Conservation (phyloP, 2,113 vertebrate genomes). For the Neolamprologus ventralis region DNA sequence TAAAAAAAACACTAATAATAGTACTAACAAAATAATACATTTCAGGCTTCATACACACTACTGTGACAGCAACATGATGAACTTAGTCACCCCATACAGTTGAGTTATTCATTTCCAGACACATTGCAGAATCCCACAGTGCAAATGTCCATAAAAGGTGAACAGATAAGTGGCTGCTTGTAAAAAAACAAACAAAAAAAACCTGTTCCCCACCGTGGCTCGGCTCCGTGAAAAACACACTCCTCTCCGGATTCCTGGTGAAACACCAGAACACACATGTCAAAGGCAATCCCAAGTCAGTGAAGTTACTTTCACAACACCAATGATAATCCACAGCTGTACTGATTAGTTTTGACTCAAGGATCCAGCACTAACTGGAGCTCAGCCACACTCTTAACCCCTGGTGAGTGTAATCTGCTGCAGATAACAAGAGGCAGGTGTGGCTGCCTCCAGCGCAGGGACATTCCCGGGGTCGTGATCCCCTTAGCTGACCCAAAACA, state of each 20-base stretch:
- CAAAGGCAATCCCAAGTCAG: background rate
- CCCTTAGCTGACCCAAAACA: background rate
- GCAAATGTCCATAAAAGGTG: background rate
- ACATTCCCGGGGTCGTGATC: background rate
- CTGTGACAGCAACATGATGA: too few relatives aligned
- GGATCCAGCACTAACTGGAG: accelerated
- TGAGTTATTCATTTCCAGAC: too few relatives aligned
- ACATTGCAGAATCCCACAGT: too few relatives aligned
- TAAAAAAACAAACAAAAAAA: background rate
- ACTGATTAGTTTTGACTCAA: background rate
- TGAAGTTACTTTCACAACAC: background rate
- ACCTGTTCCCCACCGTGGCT: background rate
- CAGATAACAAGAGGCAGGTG: background rate
- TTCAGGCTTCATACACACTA: too few relatives aligned
- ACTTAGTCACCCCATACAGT: too few relatives aligned
- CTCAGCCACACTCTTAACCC: background rate
- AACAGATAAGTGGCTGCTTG: background rate
- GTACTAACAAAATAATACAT: too few relatives aligned
- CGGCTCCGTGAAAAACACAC: accelerated
- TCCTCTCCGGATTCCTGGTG: accelerated
- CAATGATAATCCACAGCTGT: background rate
- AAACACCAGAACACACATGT: background rate
- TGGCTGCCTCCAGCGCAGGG: background rate
- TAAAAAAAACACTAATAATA: too few relatives aligned
- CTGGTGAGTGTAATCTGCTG: background rate